Percentiles rank a stretch among this genome's conserved stretches.
These are phyloP conservation scores for Apamea epomidion DNA, from an alignment of 2,888 invertebrate species.

Conservation along the genomic window DNA sequence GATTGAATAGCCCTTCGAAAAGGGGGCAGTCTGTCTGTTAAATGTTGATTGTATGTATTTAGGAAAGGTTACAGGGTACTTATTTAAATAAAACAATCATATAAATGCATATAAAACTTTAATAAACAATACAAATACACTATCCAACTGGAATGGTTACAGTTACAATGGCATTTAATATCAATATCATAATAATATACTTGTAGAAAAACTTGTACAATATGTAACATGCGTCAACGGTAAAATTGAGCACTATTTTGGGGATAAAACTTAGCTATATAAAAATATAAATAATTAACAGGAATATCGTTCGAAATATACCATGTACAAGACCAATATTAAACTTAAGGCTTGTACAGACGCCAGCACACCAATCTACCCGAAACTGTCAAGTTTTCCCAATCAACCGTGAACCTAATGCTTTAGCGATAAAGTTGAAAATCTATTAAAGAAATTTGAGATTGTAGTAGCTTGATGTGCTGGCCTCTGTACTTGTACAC, in stretches of 20 bases:
- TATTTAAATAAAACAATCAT: conserved; percentile 39
- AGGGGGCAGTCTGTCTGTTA: not conserved
- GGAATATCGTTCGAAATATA: conserved; percentile 23
- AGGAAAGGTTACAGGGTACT: too few relatives aligned
- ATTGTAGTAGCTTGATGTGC: too few relatives aligned
- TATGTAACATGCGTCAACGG: not conserved
- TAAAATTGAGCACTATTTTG: conserved; percentile 49
- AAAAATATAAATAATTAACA: conserved; percentile 19
- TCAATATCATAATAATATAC: conserved; percentile 30
- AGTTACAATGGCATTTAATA: conserved; percentile 48
- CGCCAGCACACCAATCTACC: too few relatives aligned
- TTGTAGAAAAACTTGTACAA: conserved; percentile 4
- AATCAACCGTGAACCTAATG: too few relatives aligned
- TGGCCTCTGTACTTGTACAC: not conserved
- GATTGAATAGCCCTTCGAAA: not conserved
- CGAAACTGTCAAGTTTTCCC: too few relatives aligned
- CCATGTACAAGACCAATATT: not conserved
- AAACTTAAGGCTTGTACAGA: not conserved
- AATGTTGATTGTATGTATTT: not conserved
- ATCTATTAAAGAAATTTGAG: too few relatives aligned
- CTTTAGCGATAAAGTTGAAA: too few relatives aligned
- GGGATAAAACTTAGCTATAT: not conserved
- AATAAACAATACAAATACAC: conserved; percentile 48
- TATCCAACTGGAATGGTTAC: conserved; percentile 58
- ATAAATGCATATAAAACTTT: conserved; percentile 52